Evolutionary conservation across 1,140 invertebrate species (phyloP), one percentile per base, ranked within the genome.

Genomic region (Trichonephila clavata): DNA sequence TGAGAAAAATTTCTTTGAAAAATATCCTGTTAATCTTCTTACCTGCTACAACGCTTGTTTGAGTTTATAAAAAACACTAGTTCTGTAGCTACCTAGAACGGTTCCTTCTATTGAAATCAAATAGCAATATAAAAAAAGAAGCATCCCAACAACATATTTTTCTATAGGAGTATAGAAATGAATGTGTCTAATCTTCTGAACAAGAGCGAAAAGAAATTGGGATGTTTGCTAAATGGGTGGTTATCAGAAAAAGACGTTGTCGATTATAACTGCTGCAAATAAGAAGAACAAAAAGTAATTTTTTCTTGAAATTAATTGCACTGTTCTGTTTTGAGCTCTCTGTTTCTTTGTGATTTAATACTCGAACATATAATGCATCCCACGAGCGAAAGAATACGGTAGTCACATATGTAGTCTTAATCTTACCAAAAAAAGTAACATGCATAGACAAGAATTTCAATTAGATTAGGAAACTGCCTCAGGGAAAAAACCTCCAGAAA

Each of bases 221-320:
- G 3, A 16, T 77, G 27, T 77, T 77, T 39, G 27, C 71, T 16
- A 77, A 77, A 18, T 32, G 68, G 68, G 68, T 18, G 68, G 71
- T 39, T 77, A 77, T 16, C 16, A 4, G 18, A 32, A 77, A 2
- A 6, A 77, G 71, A 77, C 14, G 32, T 20, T 27, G 24, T 77
- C 32, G 71, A 77, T 77, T 77, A 77, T 77, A 39, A 77, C 16
- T 18, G 71, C 27, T 32, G 7, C 71, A 77, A 77, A 77, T 77
- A 32, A 20, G 27, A 77, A 18, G n/a, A 7, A 27, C 10, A 14
- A 18, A 77, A 18, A 77, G 7, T 24, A 32, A 39, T 27, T 77
- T 39, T 20, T 77, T 32, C 18, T 16, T 16, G 71, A 39, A 77
- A 77, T 77, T 39, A 77, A 77, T 77, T 14, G 32, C 14, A 77